These are phyloP conservation scores for Cenopis cana DNA, from an alignment of 2,888 invertebrate genomes.

Conservation along the genomic window DNA sequence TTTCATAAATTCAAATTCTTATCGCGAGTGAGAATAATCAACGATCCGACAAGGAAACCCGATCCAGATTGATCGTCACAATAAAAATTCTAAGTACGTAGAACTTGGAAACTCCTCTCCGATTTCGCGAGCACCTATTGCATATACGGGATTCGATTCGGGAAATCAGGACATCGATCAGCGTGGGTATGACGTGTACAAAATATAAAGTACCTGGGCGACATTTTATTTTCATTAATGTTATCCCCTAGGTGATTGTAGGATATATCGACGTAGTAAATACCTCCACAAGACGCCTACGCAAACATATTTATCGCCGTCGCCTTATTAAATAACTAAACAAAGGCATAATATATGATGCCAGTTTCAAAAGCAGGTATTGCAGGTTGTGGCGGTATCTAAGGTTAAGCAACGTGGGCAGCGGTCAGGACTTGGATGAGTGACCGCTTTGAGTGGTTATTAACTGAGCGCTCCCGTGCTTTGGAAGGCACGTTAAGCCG, in stretches of 20 bases:
- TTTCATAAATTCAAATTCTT: conserved; percentile 26
- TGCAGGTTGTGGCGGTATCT: too few relatives aligned
- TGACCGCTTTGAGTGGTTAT: too few relatives aligned
- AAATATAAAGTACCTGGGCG: conserved; percentile 34
- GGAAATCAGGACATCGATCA: conserved; percentile 44
- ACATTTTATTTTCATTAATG: conserved; percentile 29
- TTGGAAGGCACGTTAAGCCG: too few relatives aligned
- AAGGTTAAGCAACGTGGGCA: too few relatives aligned
- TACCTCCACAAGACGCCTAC: neutral
- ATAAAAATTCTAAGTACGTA: conserved; percentile 44
- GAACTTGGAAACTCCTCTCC: conserved; percentile 37
- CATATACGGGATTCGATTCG: conserved; percentile 39
- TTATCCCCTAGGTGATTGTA: conserved; percentile 16
- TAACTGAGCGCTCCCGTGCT: too few relatives aligned
- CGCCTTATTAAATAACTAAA: neutral
- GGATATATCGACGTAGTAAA: neutral
- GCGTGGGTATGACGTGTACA: conserved; percentile 35
- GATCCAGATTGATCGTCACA: conserved; percentile 40
- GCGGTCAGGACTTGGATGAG: too few relatives aligned
- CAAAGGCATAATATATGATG: neutral
- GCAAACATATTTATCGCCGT: neutral
- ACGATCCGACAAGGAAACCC: conserved; percentile 32
- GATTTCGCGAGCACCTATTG: conserved; percentile 38
- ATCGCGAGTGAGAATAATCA: conserved; percentile 24
- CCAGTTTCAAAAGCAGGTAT: too few relatives aligned